Conservation (phyloP, 2,888 invertebrate species). For the Orthosia gothica region DNA sequence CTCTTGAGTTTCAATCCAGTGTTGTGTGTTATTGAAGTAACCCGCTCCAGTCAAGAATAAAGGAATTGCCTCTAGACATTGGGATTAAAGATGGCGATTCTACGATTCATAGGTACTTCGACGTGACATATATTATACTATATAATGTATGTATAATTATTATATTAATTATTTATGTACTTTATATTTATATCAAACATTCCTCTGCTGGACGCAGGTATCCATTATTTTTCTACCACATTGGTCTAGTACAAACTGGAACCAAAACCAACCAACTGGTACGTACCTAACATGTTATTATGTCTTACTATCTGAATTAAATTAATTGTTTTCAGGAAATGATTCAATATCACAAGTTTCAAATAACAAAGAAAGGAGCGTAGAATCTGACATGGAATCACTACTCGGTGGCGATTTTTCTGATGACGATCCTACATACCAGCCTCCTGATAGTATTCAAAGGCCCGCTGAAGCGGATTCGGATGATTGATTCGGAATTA, state of each 20-base stretch:
- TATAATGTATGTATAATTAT: too few relatives aligned
- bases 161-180: too few relatives aligned
- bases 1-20: too few relatives aligned
- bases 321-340: slow-evolving; percentile 14
- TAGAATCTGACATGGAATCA: slow-evolving; percentile 16
- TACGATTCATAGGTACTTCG: too few relatives aligned
- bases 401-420: slow-evolving; percentile 14
- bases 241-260: slow-evolving; percentile 20
- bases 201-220: too few relatives aligned
- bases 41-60: too few relatives aligned
- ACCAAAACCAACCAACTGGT: slow-evolving; percentile 25
- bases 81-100: too few relatives aligned
- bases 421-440: slow-evolving; percentile 12
- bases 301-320: slow-evolving; percentile 24
- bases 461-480: slow-evolving; percentile 12
- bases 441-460: slow-evolving; percentile 14
- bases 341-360: slow-evolving; percentile 14
- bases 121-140: too few relatives aligned
- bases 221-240: too few relatives aligned
- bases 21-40: too few relatives aligned
- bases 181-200: too few relatives aligned
- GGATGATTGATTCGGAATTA: slow-evolving; percentile 15
- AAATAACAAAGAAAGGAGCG: slow-evolving; percentile 12
- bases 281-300: slow-evolving; percentile 22
- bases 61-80: too few relatives aligned